Evolutionary conservation across 2,888 invertebrate species (phyloP).

Genomic region (Cephus pygmeus): DNA sequence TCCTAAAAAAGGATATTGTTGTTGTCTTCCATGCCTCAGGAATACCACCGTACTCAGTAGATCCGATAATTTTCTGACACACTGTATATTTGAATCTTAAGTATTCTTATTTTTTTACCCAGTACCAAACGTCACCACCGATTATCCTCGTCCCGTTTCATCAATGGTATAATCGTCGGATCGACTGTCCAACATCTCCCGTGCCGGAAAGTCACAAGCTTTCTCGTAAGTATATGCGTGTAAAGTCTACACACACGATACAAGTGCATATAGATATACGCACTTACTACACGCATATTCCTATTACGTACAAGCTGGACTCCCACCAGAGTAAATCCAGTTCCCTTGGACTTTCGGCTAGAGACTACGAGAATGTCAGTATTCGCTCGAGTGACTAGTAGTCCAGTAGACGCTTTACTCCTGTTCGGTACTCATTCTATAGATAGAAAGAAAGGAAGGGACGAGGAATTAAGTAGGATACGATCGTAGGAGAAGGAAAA

Average conservation of each 20-base stretch:
- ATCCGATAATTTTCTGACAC: neutral
- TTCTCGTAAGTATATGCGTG: neutral
- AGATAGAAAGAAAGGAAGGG: neutral
- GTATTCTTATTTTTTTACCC: neutral
- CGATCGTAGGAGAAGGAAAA: neutral
- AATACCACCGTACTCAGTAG: neutral
- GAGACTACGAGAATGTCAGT: slow-evolving; percentile 12
- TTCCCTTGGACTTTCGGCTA: slow-evolving; percentile 35
- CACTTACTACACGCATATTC: slow-evolving; percentile 18
- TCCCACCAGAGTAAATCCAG: slow-evolving; percentile 39
- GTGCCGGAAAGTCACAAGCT: neutral
- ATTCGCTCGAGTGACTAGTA: neutral
- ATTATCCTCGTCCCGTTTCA: neutral
- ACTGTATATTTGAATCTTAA: neutral
- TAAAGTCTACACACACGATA: neutral
- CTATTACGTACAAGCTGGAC: slow-evolving; percentile 28
- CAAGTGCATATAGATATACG: neutral
- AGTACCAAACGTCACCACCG: neutral
- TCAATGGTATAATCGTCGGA: neutral
- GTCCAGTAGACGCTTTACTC: neutral
- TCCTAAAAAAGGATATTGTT: neutral
- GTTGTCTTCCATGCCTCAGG: neutral
- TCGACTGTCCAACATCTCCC: neutral
- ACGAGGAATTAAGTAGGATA: neutral
- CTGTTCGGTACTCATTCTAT: neutral